Evolutionary conservation across 2,797 vertebrate genomes (phyloP).

Genomic region (Galagoides demidoff): DNA sequence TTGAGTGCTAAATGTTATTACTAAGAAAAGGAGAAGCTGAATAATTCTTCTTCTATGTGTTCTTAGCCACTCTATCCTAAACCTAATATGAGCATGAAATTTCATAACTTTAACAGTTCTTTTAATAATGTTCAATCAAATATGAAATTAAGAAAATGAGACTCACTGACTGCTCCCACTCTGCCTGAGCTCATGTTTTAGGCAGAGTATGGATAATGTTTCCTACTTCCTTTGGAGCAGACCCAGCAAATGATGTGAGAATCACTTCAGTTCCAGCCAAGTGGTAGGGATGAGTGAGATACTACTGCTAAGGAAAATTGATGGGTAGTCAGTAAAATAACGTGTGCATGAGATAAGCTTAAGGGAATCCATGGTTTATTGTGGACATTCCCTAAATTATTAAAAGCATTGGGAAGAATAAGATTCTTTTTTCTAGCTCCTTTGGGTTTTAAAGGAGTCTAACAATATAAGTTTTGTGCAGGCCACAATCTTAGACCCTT

Average conservation of each 20-base stretch:
- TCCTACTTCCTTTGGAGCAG: slow-evolving; percentile 43
- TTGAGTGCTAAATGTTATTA: slow-evolving; percentile 50
- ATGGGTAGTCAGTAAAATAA: slow-evolving; percentile 78
- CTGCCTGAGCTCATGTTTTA: not conserved
- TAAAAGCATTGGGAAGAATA: slow-evolving; percentile 55
- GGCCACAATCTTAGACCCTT: slow-evolving; percentile 61
- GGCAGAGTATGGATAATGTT: slow-evolving; percentile 62
- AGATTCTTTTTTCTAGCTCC: not conserved
- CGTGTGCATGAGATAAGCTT: slow-evolving; percentile 69
- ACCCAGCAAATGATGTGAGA: slow-evolving; percentile 55
- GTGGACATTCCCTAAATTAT: slow-evolving; percentile 71
- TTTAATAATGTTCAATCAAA: slow-evolving; percentile 70
- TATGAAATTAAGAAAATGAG: slow-evolving; percentile 52
- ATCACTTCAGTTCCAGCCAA: slow-evolving; percentile 55
- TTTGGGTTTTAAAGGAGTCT: slow-evolving; percentile 73
- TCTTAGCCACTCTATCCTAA: slow-evolving; percentile 37
- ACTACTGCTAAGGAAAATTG: slow-evolving; percentile 60
- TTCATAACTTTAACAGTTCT: slow-evolving; percentile 56
- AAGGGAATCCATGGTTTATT: slow-evolving; percentile 72
- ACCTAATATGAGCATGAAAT: not conserved
- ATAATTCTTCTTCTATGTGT: slow-evolving; percentile 41
- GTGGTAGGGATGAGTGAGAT: slow-evolving; percentile 59
- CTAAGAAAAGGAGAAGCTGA: not conserved
- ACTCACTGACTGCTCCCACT: not conserved
- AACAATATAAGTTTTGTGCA: slow-evolving; percentile 58